Conservation (phyloP, 1,140 invertebrate species). For the Hypsibius dujardini region DNA sequence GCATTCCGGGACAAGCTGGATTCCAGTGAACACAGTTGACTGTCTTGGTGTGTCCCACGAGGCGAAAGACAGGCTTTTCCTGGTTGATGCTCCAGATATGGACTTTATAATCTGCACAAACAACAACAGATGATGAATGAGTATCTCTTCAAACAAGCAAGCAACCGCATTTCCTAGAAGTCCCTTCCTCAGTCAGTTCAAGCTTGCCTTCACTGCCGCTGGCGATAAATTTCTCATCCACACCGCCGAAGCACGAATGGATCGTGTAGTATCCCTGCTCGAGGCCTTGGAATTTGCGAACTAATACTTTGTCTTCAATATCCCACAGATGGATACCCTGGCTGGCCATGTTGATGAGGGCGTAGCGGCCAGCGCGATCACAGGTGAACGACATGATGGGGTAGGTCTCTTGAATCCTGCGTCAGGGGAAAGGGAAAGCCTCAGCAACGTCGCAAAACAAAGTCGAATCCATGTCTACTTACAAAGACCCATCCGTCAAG, state of each 20-base stretch:
- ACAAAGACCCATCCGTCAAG: slow-evolving; percentile 54
- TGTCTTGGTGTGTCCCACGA: slow-evolving; percentile 74
- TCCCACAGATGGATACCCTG: slow-evolving; percentile 94
- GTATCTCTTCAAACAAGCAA: too few relatives aligned
- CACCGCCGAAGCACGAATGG: slow-evolving; percentile 89
- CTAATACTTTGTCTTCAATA: slow-evolving; percentile 56
- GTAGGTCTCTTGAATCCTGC: slow-evolving; percentile 76
- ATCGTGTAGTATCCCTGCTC: slow-evolving; percentile 92
- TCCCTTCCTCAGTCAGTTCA: too few relatives aligned
- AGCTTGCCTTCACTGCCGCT: slow-evolving; percentile 91
- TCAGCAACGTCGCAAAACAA: neutral
- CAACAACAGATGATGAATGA: too few relatives aligned
- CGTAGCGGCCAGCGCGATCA: slow-evolving; percentile 65
- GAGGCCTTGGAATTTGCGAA: slow-evolving; percentile 81
- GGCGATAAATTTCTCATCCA: slow-evolving; percentile 92
- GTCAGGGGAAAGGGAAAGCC: neutral
- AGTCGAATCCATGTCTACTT: slow-evolving; percentile 32
- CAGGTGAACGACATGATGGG: slow-evolving; percentile 90
- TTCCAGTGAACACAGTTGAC: slow-evolving; percentile 98
- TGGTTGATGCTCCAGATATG: slow-evolving; percentile 85
- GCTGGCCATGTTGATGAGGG: slow-evolving; percentile 77
- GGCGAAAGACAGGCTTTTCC: slow-evolving; percentile 67
- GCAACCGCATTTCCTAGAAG: too few relatives aligned
- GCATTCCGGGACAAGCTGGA: slow-evolving; percentile 73
- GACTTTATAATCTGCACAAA: slow-evolving; percentile 70